Percentiles rank a stretch among this genome's conserved stretches.
Evolutionary conservation across 1,140 invertebrate species (phyloP).

Genomic region (Cotesia chilonis): DNA sequence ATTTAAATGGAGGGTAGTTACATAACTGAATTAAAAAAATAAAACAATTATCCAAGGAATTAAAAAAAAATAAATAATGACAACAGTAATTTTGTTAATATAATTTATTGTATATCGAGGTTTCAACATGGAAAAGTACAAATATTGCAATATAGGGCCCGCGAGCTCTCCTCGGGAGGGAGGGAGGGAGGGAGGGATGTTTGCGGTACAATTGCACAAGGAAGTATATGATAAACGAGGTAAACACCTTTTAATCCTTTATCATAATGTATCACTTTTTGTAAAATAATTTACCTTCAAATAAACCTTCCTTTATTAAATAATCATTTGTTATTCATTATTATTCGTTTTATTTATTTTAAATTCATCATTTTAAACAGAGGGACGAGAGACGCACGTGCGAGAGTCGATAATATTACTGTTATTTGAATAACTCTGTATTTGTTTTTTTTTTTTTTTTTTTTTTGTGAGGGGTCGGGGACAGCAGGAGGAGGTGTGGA

Average conservation of each 20-base stretch:
- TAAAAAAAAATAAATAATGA: constrained; percentile 29
- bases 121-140: constrained; percentile 69
- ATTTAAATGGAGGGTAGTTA: no score
- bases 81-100: constrained; percentile 64
- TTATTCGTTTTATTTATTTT: neutral
- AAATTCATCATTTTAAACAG: constrained; percentile 16
- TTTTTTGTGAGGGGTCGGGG: constrained; percentile 15
- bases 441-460: no score
- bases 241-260: neutral
- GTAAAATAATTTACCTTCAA: constrained; percentile 7
- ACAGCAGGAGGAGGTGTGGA: constrained; percentile 21
- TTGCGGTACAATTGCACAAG: constrained; percentile 41
- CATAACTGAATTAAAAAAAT: no score
- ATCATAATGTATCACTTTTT: constrained; percentile 25
- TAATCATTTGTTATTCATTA: neutral
- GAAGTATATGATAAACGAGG: constrained; percentile 25
- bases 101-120: constrained; percentile 68
- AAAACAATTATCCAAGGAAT: neutral
- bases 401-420: constrained; percentile 28
- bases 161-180: constrained; percentile 63
- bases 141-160: constrained; percentile 68
- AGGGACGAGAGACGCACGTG: constrained; percentile 48
- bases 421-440: neutral
- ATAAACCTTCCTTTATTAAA: constrained; percentile 15
- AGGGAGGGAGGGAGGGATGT: constrained; percentile 62